Evolutionary conservation across 2,113 vertebrate species (phyloP), one percentile per base, ranked within the genome.

Genomic region (Calonectris borealis): DNA sequence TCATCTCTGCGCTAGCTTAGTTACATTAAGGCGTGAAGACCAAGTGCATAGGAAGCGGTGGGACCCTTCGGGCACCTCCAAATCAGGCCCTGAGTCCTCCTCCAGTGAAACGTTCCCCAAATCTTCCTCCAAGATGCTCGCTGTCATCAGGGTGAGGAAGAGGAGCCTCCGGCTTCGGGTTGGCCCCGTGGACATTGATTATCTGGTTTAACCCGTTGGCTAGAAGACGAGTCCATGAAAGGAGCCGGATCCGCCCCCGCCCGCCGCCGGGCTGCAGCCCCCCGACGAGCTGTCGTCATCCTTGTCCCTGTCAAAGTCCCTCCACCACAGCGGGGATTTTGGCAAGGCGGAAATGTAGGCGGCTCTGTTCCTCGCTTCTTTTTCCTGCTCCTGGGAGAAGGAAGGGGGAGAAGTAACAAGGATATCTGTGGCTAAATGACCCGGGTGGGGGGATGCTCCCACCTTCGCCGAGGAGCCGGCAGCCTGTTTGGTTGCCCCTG

Each of bases 221-320:
- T 97, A 98, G 95, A 98, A 98, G 94, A 98, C 98, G 0, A 98
- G 97, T 91, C 98, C 98, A 4, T 98, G 98, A 73, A 98, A 98
- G 61, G 98, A 97, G 10, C 98, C 93, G 0, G 97, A 96, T 36
- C 97, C 97, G 0, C 93, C 96, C n/a, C 98, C 98, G 0, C 97
- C 98, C 0, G 97, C 95, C 0, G 98, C 97, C 0, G 98, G 97
- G 44, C 95, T 98, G 93, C 98, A 98, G 78, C 98, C 98, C 29
- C 98, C 98, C 0, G 98, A 96, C 0, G 98, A 97, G 65, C 84
- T 96, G 75, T 98, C 98, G 31, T 98, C 98, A 10, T 98, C 98
- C 57, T 98, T 98, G 92, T 98, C 98, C 72, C 97, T 97, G 32
- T 98, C 98, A 61, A 98, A 98, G 95, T 98, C 98, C 94, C 97